Base-by-base conservation (phyloP, 2,113 vertebrate species). In the Megaceryle maxima region DNA sequence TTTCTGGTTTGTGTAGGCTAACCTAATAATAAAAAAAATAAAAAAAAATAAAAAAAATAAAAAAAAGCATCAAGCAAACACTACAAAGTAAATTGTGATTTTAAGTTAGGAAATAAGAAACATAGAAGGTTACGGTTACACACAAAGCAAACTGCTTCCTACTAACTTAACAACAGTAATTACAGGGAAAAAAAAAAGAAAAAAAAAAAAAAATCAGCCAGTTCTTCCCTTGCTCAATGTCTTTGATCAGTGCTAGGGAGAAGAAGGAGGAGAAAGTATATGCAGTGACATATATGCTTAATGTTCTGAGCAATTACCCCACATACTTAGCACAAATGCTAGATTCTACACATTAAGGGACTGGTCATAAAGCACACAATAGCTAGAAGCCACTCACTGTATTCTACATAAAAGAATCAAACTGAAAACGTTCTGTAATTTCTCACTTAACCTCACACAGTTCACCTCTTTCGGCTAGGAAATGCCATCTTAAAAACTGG, bases 1-100 rank as follows among this genome's bases (percentile, higher is more conserved):
- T 99, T 46, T 99, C 99, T 31, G 99, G 99, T 62, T 97, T 99
- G 90, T 99, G 98, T 92, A 99, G 97, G 98, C 99, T 99, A 87
- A 99, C 97, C 99, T 99, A 90, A 87, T 81, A 75, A 37, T n/a
- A 31, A 80, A 83, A 83, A 93, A 89, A 35, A 63, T 57, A 64
- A 88, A 92, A 39, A 78, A 60, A 92, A 75, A 37, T n/a, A 31
- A 80, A 83, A 83, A 93, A 89, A 35, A 63, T n/a, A 60, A 64
- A 88, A 92, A 39, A 78, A 60, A 92, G 55, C 28, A 83, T 81
- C 43, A 94, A 89, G 22, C 80, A 63, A 92, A 28, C 55, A 35
- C 20, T 53, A 60, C 90, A 62, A 89, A 50, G 24, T 67, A 87
- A 90, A 64, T 14, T 56, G 77, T 15, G 15, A 83, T 67, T 80